Evolutionary conservation across 2,888 invertebrate genomes (phyloP).

Genomic region (Ormyrus rosae): DNA sequence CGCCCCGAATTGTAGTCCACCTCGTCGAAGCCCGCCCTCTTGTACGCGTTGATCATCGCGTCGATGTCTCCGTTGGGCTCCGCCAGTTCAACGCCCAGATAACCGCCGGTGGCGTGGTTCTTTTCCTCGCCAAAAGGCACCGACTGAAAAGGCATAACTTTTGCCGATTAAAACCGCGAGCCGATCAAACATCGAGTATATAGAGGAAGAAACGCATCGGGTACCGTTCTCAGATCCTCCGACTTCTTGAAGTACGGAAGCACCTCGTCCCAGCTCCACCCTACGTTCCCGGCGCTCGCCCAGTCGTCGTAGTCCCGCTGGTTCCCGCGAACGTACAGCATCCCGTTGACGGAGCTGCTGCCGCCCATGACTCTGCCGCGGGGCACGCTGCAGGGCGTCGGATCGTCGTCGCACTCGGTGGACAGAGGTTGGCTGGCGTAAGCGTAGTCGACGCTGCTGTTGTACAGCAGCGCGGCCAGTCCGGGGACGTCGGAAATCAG

Average conservation of each 20-base stretch:
- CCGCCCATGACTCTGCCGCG: constrained; percentile 46
- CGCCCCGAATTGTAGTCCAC: too few relatives aligned
- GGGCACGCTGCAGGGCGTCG: not conserved
- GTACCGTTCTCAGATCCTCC: constrained; percentile 1
- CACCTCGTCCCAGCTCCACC: constrained; percentile 13
- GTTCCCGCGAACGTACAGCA: constrained; percentile 28
- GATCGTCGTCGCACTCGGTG: not conserved
- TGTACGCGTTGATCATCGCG: not conserved
- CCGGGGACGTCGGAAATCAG: constrained; percentile 31
- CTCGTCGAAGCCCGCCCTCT: too few relatives aligned
- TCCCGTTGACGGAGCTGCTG: constrained; percentile 26
- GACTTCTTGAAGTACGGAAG: constrained; percentile 30
- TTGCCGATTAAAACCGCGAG: too few relatives aligned
- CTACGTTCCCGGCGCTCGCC: not conserved
- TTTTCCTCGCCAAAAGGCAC: not conserved
- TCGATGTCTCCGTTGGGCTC: not conserved
- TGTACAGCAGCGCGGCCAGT: not conserved
- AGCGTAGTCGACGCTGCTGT: constrained; percentile 20
- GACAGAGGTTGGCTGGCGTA: constrained; percentile 28
- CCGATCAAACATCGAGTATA: too few relatives aligned
- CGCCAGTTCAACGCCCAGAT: not conserved
- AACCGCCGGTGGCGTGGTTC: not conserved
- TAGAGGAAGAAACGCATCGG: too few relatives aligned
- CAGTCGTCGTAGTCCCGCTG: constrained; percentile 31
- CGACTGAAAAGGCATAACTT: not conserved